Evolutionary conservation across 2,113 vertebrate species (phyloP), one percentile per base, ranked within the genome.

Genomic region (Rhipidura dahli): DNA sequence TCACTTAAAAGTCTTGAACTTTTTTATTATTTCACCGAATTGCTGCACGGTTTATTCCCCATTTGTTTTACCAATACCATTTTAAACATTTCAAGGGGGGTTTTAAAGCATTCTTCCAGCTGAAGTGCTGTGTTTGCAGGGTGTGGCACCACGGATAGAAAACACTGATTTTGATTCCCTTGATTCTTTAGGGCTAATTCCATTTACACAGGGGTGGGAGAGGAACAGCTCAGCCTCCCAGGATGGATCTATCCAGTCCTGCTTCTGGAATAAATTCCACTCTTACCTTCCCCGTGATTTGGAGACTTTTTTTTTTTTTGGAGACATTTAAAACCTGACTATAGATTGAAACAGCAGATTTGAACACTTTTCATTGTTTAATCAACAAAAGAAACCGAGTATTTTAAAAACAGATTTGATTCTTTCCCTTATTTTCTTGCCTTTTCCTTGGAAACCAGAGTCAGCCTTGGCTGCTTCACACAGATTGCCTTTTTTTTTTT

Each of bases 281-380:
- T 26, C 18, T 40, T 9, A 40, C 6, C 9, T 35, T 64, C 15
- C 5, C 15, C 27, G 6, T 7, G 3, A 20, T 12, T 0, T 7
- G 1, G 39, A 28, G 16, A 3, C 4, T 9, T 35, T 28, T 61
- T 49, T 57, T 56, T 37, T 35, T 4, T n/a, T n/a, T n/a, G n/a
- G 4, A 10, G 47, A 40, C 30, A 57, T 31, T 57, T 9, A 31
- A 33, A 72, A 15, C 23, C 44, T 37, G 13, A 45, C 13, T 59
- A 4, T 1, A 35, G 8, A 47, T 77, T 57, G 57, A 9, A 60
- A 27, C 21, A 61, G 14, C 15, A 14, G 4, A 28, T 56, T 44
- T 71, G 45, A 88, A 39, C 49, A 30, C 4, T 7, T 64, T 15
- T 44, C 21, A 21, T 6, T 64, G 13, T 50, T 93, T 69, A 51